Percentiles rank a stretch among this genome's conserved stretches.
These are phyloP conservation scores for Engystomops pustulosus DNA, from an alignment of 2,113 vertebrate species.

Conservation along the genomic window DNA sequence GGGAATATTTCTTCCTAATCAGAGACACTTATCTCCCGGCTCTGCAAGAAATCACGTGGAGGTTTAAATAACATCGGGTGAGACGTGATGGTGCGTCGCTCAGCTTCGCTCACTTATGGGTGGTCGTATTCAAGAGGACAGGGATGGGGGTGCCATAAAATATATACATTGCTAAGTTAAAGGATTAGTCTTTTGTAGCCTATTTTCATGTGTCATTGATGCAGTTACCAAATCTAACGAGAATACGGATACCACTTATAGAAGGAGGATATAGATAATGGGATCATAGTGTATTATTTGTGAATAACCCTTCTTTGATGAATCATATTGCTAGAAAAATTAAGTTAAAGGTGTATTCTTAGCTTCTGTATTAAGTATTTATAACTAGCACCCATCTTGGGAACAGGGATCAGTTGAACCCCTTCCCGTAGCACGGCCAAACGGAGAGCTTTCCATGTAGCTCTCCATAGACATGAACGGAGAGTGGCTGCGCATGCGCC, in stretches of 20 bases:
- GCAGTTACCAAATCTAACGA: neutral
- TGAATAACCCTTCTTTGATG: too few species aligned
- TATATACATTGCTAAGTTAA: neutral
- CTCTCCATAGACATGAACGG: too few species aligned
- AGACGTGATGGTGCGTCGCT: neutral
- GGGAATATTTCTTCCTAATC: constrained; percentile 27
- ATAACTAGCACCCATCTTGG: too few species aligned
- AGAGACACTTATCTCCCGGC: constrained; percentile 20
- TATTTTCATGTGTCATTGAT: neutral
- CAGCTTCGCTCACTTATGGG: neutral
- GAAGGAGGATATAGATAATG: too few species aligned
- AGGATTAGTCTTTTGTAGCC: neutral
- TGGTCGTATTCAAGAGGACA: neutral
- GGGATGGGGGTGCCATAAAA: neutral
- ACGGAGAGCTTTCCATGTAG: too few species aligned
- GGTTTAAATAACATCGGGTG: constrained; percentile 26
- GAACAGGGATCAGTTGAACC: too few species aligned
- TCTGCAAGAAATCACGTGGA: constrained; percentile 24
- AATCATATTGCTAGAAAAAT: too few species aligned
- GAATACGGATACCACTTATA: neutral
- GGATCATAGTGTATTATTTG: too few species aligned
- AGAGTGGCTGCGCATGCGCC: too few species aligned
- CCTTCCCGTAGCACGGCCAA: too few species aligned
- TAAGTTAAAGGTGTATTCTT: too few species aligned
- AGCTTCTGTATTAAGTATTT: too few species aligned